phyloP scores from a whole-genome alignment of 2,797 vertebrate genomes.

The Zenarchopterus dispar region DNA sequence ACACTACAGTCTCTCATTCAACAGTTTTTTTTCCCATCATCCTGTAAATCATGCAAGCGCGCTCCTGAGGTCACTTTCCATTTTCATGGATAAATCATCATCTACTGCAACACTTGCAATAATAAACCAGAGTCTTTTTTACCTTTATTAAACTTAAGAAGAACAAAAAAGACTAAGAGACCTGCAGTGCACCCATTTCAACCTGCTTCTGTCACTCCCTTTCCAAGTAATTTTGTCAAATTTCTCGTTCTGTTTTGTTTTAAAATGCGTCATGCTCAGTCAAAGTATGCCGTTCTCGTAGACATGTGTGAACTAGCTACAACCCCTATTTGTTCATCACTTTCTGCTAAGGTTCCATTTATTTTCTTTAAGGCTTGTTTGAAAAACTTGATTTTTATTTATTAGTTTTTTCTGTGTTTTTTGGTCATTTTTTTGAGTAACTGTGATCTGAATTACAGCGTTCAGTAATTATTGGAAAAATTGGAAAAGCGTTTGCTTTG shows the following conservation, averaged over 20 bases:
- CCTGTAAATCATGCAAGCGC: neutral
- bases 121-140: too few species aligned
- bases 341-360: too few species aligned
- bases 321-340: neutral
- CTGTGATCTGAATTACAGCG: neutral
- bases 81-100: neutral
- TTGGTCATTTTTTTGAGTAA: neutral
- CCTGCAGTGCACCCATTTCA: too few species aligned
- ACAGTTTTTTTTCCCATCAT: slow-evolving; percentile 10
- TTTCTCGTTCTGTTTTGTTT: neutral
- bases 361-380: too few species aligned
- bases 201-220: too few species aligned
- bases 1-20: slow-evolving; percentile 1
- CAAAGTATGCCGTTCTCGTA: neutral
- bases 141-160: too few species aligned
- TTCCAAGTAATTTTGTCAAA: neutral
- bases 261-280: neutral
- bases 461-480: slow-evolving; percentile 1
- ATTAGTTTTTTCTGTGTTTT: neutral
- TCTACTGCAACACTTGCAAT: neutral
- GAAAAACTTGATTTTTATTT: too few species aligned
- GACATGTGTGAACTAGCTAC: neutral
- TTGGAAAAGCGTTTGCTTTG: slow-evolving; percentile 1
- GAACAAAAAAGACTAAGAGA: too few species aligned
- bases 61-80: neutral